Evolutionary conservation across 1,140 invertebrate species (phyloP).

Genomic region (Macrostomum lignano): DNA sequence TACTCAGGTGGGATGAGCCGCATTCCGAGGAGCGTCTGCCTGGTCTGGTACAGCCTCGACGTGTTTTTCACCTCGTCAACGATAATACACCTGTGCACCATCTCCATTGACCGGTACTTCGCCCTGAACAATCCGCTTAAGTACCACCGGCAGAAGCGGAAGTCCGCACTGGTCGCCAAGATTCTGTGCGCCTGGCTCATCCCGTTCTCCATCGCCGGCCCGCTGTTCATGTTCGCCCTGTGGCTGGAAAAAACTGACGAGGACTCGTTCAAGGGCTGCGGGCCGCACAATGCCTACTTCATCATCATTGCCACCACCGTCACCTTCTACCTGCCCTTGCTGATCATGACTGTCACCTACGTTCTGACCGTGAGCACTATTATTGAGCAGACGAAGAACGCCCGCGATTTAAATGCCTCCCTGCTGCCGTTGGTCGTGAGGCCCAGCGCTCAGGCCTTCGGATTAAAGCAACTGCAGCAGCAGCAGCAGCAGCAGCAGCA

Average conservation of each 20-base stretch:
- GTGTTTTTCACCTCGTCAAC: slow-evolving; percentile 59
- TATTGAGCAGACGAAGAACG: slow-evolving; percentile 7
- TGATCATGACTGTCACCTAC: slow-evolving; percentile 66
- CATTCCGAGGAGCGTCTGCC: slow-evolving; percentile 7
- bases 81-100: slow-evolving; percentile 80
- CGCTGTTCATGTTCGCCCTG: slow-evolving; percentile 51
- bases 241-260: slow-evolving; percentile 13
- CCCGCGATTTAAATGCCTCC: no score
- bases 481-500: no score
- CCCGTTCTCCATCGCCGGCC: slow-evolving; percentile 52
- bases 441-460: no score
- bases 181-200: slow-evolving; percentile 55
- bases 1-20: no score
- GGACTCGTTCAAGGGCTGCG: slow-evolving; percentile 34
- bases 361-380: slow-evolving; percentile 42
- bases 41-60: slow-evolving; percentile 34
- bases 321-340: slow-evolving; percentile 65
- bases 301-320: slow-evolving; percentile 58
- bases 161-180: slow-evolving; percentile 43
- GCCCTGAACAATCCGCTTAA: slow-evolving; percentile 55
- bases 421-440: no score
- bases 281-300: slow-evolving; percentile 43
- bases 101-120: slow-evolving; percentile 43
- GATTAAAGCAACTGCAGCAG: no score
- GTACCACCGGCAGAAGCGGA: slow-evolving; percentile 48